These are phyloP conservation scores for Diloba caeruleocephala DNA, from an alignment of 2,888 invertebrate genomes.

Conservation along the genomic window DNA sequence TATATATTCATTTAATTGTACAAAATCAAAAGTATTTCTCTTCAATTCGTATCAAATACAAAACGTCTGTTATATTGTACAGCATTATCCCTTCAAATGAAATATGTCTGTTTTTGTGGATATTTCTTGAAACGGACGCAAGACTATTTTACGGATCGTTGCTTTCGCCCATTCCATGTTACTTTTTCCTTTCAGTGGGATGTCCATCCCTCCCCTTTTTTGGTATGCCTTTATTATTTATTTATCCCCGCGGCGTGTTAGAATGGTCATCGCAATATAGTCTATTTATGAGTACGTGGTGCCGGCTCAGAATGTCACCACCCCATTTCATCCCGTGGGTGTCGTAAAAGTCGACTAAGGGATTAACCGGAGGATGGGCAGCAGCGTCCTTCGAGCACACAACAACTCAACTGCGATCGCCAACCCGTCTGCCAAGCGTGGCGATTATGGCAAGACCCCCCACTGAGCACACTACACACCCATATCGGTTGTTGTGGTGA, in stretches of 20 bases:
- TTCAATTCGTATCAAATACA: slow-evolving; percentile 24
- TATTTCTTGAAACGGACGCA: slow-evolving; percentile 61
- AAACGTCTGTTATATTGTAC: slow-evolving; percentile 28
- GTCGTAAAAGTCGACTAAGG: too few species aligned
- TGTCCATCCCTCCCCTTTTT: slow-evolving; percentile 33
- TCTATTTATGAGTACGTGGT: not conserved
- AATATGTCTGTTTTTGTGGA: slow-evolving; percentile 60
- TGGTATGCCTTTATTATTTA: slow-evolving; percentile 40
- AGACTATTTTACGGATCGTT: slow-evolving; percentile 71
- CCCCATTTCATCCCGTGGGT: too few species aligned
- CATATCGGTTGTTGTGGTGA: too few species aligned
- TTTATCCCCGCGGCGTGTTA: slow-evolving; percentile 13
- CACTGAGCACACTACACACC: too few species aligned
- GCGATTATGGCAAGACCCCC: too few species aligned
- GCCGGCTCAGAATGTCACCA: not conserved
- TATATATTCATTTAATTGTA: too few species aligned
- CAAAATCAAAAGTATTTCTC: slow-evolving; percentile 37
- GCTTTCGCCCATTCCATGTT: slow-evolving; percentile 59
- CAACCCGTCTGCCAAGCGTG: too few species aligned
- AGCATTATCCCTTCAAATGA: slow-evolving; percentile 46
- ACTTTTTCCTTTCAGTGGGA: slow-evolving; percentile 56
- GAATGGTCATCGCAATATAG: slow-evolving; percentile 7
- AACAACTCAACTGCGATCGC: too few species aligned
- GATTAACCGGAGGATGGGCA: too few species aligned
- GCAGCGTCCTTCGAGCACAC: too few species aligned